A percentile compares a stretch with the other conserved stretches of the same genome.
Evolutionary conservation across 2,113 vertebrate species (phyloP).

Genomic region (Cavia aperea): DNA sequence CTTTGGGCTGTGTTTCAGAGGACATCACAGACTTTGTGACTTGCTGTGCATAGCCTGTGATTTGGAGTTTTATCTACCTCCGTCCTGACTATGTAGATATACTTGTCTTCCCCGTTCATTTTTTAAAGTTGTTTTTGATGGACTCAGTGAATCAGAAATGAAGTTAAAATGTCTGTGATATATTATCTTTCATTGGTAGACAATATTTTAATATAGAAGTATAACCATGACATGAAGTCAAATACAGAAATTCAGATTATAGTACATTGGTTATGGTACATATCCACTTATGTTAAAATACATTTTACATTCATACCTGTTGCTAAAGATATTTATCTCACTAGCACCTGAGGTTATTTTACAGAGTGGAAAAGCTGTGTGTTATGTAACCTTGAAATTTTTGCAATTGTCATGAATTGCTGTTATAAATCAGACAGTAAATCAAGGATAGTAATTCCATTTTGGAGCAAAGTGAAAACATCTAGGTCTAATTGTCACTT

Average conservation of each 20-base stretch:
- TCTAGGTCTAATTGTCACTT: neutral
- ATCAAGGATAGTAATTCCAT: constrained; percentile 19
- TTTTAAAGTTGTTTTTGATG: constrained; percentile 5
- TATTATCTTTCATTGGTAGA: constrained; percentile 1
- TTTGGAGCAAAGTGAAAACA: neutral
- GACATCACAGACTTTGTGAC: neutral
- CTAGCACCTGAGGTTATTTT: neutral
- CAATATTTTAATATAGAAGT: neutral
- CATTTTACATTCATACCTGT: neutral
- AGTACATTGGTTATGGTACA: neutral
- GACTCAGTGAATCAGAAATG: neutral
- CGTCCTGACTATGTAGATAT: neutral
- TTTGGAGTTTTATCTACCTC: neutral
- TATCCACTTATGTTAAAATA: neutral
- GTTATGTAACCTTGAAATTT: constrained; percentile 1
- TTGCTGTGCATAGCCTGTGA: neutral
- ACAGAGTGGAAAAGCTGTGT: neutral
- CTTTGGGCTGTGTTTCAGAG: constrained; percentile 10
- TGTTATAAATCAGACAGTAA: constrained; percentile 24
- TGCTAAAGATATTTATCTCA: neutral
- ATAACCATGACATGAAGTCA: neutral
- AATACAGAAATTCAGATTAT: neutral
- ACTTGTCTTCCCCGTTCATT: neutral
- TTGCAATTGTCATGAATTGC: neutral
- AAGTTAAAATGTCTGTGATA: constrained; percentile 6